Evolutionary conservation across 2,797 vertebrate species (phyloP).

Genomic region (Zenarchopterus dispar): DNA sequence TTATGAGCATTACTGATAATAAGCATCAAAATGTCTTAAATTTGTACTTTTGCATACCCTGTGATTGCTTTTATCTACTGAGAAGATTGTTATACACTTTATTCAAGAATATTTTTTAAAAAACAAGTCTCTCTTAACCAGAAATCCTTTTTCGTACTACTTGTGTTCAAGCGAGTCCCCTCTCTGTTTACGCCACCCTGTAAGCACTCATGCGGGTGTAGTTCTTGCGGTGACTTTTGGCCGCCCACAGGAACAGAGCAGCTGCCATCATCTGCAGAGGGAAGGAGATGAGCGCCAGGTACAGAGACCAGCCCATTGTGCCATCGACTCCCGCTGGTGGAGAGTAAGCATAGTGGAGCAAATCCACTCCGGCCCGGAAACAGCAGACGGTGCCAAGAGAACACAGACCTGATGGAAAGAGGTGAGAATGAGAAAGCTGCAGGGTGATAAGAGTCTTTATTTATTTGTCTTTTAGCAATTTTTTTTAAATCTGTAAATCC

Average conservation of each 20-base stretch:
- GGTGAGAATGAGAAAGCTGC: not conserved
- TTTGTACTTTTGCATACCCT: slow-evolving; percentile 1
- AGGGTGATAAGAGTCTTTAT: not conserved
- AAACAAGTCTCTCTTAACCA: slow-evolving; percentile 1
- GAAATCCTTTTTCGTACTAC: slow-evolving; percentile 10
- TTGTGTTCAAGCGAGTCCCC: slow-evolving; percentile 6
- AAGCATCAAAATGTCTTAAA: slow-evolving; percentile 35
- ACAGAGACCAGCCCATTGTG: slow-evolving; percentile 96
- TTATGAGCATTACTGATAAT: slow-evolving; percentile 48
- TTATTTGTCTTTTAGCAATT: too few relatives aligned
- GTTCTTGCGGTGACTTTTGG: slow-evolving; percentile 91
- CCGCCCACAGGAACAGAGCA: slow-evolving; percentile 95
- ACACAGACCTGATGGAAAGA: slow-evolving; percentile 84
- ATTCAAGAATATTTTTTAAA: not conserved
- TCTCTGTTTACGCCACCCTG: slow-evolving; percentile 81
- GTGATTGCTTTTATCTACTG: not conserved
- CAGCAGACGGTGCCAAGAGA: slow-evolving; percentile 91
- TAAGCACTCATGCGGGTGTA: slow-evolving; percentile 94
- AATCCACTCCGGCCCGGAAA: slow-evolving; percentile 88
- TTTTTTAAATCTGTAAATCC: too few relatives aligned
- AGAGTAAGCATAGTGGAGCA: slow-evolving; percentile 81
- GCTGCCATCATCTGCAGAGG: slow-evolving; percentile 97
- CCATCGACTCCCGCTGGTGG: slow-evolving; percentile 78
- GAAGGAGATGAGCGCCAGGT: slow-evolving; percentile 92
- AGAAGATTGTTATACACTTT: slow-evolving; percentile 8